Evolutionary conservation across 2,888 invertebrate genomes (phyloP), one percentile per base, ranked within the genome.

Genomic region (Agrotis ipsilon): DNA sequence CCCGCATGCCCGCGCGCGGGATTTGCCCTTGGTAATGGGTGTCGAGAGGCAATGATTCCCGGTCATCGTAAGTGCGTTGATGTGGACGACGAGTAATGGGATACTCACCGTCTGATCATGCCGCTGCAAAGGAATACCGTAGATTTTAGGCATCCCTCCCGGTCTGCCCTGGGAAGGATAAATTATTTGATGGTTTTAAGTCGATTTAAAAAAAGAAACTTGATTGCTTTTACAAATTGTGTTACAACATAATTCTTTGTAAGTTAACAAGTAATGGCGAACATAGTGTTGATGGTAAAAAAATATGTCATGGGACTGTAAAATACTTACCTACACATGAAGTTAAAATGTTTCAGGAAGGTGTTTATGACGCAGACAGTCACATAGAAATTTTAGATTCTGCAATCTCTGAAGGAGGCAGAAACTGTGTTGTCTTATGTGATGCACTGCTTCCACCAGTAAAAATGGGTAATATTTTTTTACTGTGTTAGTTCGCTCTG

Each of bases 381-480:
- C 97, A 97, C 83, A 91, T 98, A 3, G 96, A 97, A 4, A 87
- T 97, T 27, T 90, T 98, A 68, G 97, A 97, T 65, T 97, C 96
- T 82, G 96, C 97, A 49, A 96, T 97, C 32, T 96, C 93, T 14
- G 96, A 97, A 73, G 97, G 97, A 24, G 97, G 97, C 2, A 94
- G 96, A 72, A 96, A 95, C 78, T 97, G 97, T 59, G 88, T 98
- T 61, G 93, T 98, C 65, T 96, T 98, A 75, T 97, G 97, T 88
- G 97, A 97, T 92, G 97, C 98, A 82, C 89, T 97, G 27, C 96
- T 97, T 85, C 96, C 96, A 45, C 97, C 97, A 1, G 97, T 97
- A 65, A 96, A 97, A 80, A 92, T 97, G 90, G 97, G 98, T 97
- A 80, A 57, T 21, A 13, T 62, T 54, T 39, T 5, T 24, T 24